Evolutionary conservation across 2,797 vertebrate genomes (phyloP), one percentile per base, ranked within the genome.

Genomic region (Gouania willdenowi): DNA sequence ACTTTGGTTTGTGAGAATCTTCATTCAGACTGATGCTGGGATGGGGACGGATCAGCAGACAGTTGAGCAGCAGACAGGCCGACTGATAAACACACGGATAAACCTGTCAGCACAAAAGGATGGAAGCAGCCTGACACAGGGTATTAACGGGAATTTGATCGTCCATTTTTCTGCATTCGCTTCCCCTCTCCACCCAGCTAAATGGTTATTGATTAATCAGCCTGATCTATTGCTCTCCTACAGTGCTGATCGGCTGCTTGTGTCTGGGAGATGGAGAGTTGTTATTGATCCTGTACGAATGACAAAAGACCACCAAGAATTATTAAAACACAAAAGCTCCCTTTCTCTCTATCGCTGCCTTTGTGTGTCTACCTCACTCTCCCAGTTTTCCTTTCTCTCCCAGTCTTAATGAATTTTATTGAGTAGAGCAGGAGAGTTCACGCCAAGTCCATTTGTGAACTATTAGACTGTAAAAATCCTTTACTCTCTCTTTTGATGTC

Each of bases 191-290:
- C 74, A 69, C 57, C 75, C 66, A 63, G 73, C 75, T 82, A 81
- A 85, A 86, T 84, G 79, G 69, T 61, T 83, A 86, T 86, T 71
- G 83, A 86, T 84, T 81, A 74, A 84, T 84, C 77, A 70, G 73
- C 57, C 71, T 82, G 81, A 83, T 79, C 78, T 67, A 81, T 76
- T 63, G 83, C 76, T 59, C 65, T 73, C 60, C 73, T 44, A 54
- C 76, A 59, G 63, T 54, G 68, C 71, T 77, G 73, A 86, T 82
- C 75, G 72, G 76, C 62, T 64, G 77, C 77, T 77, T 36, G 45
- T 41, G 66, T 74, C 76, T 69, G 28, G 41, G 29, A 72, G 76
- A 71, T 40, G 60, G 53, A 75, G 67, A 60, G 61, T 41, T 65
- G 26, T 38, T 79, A 84, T 86, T 23, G 83, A 86, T 79, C 76